Evolutionary conservation across 1,140 invertebrate species (phyloP), one percentile per base, ranked within the genome.

Genomic region (Pectinophora gossypiella): DNA sequence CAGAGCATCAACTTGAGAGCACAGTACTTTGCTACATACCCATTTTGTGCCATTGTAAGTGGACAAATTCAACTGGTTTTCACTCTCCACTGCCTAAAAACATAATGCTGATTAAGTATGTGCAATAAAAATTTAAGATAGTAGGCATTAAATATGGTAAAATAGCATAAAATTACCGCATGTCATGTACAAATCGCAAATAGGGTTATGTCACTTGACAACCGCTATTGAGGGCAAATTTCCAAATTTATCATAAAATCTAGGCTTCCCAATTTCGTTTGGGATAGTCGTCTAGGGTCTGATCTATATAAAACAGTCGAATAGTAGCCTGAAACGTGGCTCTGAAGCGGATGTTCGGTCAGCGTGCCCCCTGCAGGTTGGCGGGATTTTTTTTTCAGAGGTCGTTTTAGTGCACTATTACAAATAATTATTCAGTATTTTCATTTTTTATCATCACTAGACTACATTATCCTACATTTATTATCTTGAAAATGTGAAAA

Each of bases 171-270:
- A 83, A 80, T 80, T 78, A 82, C 80, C 84, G 81, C 81, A 85
- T 87, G 84, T 87, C 84, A 82, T 80, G 72, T 71, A 72, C 68
- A 72, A 78, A 64, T 72, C 64, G 65, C 70, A 82, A 87, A 82
- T 87, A 85, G 84, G 84, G 84, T 87, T 87, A 87, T 87, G 84
- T 87, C 76, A 78, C 68, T 86, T 85, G 81, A 76, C 78, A 79
- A 83, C 71, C 68, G 59, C 59, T 71, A 64, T 80, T 69, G 56
- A 67, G 56, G 63, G 51, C 64, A 66, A 53, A 73, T 72, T 68
- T 64, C 45, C 61, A 57, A 64, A 53, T 65, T 67, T 62, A 64
- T 62, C 54, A 21, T 56, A 46, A 54, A 50, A 48, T 23, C 43
- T 35, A 47, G 19, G 19, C n/a, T 43, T 51, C 56, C 56, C 61